Base-by-base conservation (phyloP, 2,888 invertebrate genomes). In the Tetragonula carbonaria region DNA sequence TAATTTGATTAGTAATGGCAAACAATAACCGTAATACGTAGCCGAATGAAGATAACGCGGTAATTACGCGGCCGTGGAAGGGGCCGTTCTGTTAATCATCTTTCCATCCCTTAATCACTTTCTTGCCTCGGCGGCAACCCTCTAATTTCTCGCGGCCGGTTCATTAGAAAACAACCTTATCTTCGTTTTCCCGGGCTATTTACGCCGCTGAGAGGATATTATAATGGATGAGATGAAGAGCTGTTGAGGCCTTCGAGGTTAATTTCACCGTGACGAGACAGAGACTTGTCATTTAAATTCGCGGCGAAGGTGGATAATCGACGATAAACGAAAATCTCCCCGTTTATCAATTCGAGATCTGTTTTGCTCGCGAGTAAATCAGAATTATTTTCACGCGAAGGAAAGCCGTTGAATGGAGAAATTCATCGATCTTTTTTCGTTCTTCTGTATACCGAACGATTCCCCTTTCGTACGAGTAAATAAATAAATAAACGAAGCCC, bases 1-100 rank as follows among this genome's bases (percentile, higher is more conserved):
- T 83, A 82, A 74, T 84, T 84, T 74, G 70, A 82, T 82, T 84
- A 70, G 75, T 67, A 66, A 67, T 68, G 38, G 33, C 67, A 77
- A 28, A 81, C 73, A 77, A 77, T 74, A 77, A 84, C 73, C 76
- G 45, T 83, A 81, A 65, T 77, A 70, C 76, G 63, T 14, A n/a
- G 6, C 14, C 51, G 18, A 68, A 77, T 50, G 38, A 28, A 75
- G 71, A 80, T 82, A 80, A 80, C 71, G 33, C 45, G 78, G 21
- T 62, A 67, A 79, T 81, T 73, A 68, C 73, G 13, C 2, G 13
- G 14, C 2, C 21, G 11, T 11, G 21, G 28, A 23, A 68, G 66
- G 23, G 68, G 33, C 2, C 2, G 51, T 51, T 68, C 21, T 21
- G 45, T 70, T 28, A 28, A 28, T 28, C 28, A 28, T 28, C 28